Conservation (phyloP, 2,113 vertebrate species). For the Cephalopterus ornatus region DNA sequence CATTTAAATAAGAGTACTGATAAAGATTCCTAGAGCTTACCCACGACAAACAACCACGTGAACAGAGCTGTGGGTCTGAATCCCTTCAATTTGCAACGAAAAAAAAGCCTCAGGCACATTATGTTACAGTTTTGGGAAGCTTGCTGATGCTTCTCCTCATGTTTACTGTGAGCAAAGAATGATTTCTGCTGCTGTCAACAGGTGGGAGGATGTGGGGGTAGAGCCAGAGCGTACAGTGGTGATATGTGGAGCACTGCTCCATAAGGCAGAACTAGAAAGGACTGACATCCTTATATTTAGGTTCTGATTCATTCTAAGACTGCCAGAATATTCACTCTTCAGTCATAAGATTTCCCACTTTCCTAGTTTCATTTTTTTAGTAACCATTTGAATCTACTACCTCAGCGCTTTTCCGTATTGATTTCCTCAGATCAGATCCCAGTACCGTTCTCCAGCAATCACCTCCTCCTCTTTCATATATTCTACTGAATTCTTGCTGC, state of each 20-base stretch:
- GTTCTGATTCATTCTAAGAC: constrained; percentile 28
- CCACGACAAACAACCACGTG: background rate
- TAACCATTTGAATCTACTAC: background rate
- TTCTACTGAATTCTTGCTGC: background rate
- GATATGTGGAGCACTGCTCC: background rate
- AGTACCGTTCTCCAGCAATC: background rate
- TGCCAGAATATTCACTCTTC: background rate
- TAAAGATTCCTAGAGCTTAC: background rate
- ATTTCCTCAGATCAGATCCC: background rate
- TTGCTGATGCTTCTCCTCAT: background rate
- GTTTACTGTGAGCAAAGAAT: background rate
- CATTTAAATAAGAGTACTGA: background rate
- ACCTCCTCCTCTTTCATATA: background rate
- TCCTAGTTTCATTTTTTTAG: background rate
- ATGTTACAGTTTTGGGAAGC: background rate
- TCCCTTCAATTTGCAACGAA: background rate
- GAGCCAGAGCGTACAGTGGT: background rate
- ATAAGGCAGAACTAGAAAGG: background rate
- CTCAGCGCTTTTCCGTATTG: background rate
- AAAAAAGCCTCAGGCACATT: background rate
- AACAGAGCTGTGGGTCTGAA: background rate
- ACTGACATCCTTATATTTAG: constrained; percentile 46
- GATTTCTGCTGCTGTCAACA: constrained; percentile 40
- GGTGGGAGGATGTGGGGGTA: constrained; percentile 29
- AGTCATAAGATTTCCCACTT: background rate